Conservation (phyloP, 2,797 vertebrate species). For the Dendrocincla fuliginosa region DNA sequence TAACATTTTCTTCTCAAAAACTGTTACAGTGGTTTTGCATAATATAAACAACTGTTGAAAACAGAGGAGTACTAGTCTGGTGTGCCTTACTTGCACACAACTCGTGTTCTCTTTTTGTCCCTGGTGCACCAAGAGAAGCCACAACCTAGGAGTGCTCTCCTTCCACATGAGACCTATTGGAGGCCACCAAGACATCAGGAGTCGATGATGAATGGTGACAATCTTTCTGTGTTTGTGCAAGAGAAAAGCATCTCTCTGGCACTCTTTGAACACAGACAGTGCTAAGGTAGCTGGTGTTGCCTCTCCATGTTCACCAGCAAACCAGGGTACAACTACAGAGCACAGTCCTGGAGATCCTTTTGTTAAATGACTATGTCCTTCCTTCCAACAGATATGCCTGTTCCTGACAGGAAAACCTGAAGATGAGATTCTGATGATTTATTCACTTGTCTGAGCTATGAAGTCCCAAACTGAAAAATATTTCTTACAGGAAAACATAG, state of each 20-base stretch:
- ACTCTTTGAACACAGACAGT: neutral
- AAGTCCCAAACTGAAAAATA: neutral
- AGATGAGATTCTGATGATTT: neutral
- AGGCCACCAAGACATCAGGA: neutral
- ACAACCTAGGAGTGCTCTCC: neutral
- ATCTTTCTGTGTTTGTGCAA: neutral
- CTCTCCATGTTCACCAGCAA: neutral
- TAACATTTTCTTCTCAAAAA: neutral
- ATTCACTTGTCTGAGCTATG: neutral
- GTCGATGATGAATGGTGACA: neutral
- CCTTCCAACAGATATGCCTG: neutral
- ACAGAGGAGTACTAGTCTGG: neutral
- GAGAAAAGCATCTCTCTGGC: neutral
- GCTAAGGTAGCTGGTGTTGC: neutral
- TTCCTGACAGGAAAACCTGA: neutral
- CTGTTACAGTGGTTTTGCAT: neutral
- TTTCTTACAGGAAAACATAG: neutral
- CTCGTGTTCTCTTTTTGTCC: neutral
- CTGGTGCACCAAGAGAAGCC: neutral
- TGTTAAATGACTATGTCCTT: neutral
- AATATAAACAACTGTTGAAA: neutral
- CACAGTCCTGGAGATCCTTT: neutral
- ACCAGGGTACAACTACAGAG: neutral
- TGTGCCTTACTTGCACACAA: neutral
- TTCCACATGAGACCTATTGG: neutral